These are phyloP conservation scores for Cygnus atratus DNA, from an alignment of 2,113 vertebrate species.

Conservation along the genomic window DNA sequence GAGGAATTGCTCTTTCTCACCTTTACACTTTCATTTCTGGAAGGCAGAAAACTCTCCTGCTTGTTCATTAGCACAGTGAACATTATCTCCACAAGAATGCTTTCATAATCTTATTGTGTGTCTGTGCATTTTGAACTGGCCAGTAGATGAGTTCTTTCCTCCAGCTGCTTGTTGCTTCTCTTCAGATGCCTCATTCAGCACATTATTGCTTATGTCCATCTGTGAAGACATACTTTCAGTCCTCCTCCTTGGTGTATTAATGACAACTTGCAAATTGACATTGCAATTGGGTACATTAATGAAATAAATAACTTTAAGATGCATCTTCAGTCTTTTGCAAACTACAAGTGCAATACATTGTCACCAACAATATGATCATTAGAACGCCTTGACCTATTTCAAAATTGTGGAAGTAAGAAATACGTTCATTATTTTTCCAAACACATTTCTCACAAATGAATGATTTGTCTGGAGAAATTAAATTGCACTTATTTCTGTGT, in stretches of 20 bases:
- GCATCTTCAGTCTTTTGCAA: neutral
- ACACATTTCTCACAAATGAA: neutral
- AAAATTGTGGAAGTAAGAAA: slow-evolving; percentile 9
- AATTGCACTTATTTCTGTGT: slow-evolving; percentile 38
- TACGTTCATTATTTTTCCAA: neutral
- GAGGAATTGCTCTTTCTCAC: neutral
- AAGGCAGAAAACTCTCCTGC: neutral
- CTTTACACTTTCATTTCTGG: neutral
- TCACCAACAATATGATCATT: neutral
- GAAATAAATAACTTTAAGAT: neutral
- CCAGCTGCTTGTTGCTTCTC: neutral
- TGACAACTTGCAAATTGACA: neutral
- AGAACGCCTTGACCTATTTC: neutral
- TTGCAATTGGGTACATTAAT: neutral
- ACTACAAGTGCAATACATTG: neutral
- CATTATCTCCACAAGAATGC: neutral
- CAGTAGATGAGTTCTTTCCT: neutral
- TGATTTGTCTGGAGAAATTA: slow-evolving; percentile 16
- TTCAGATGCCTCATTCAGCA: neutral
- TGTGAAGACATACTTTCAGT: neutral
- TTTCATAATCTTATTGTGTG: neutral
- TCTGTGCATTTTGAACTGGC: neutral
- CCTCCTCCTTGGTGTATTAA: neutral
- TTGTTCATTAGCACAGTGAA: neutral
- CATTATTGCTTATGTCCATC: neutral